Percentiles rank a stretch among this genome's conserved stretches.
phyloP scores from a whole-genome alignment of 1,140 invertebrate species.

The Artemia franciscana region DNA sequence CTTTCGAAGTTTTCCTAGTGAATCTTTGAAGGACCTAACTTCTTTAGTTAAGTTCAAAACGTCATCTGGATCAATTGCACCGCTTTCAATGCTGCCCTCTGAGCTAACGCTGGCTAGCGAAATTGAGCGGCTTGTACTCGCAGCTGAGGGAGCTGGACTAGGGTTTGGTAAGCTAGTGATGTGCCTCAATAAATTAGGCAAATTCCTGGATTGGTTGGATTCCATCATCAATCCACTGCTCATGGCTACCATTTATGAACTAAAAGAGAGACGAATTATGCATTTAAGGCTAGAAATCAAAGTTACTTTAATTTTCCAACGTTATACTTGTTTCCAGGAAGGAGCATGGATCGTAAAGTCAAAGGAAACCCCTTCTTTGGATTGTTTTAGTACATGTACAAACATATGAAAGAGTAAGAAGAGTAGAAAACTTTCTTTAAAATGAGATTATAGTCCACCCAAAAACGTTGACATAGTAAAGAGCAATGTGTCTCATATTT shows the following conservation, averaged over 20 bases:
- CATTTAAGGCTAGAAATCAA: neutral
- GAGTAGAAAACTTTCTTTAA: too few relatives aligned
- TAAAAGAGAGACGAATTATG: neutral
- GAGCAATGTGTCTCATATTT: too few relatives aligned
- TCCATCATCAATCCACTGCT: neutral
- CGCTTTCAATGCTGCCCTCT: slow-evolving; percentile 19
- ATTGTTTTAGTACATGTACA: too few relatives aligned
- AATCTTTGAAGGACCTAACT: slow-evolving; percentile 27
- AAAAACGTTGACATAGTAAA: too few relatives aligned
- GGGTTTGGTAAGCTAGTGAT: neutral
- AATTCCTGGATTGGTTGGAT: neutral
- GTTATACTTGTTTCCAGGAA: too few relatives aligned
- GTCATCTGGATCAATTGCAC: slow-evolving; percentile 25
- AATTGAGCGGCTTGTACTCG: slow-evolving; percentile 13
- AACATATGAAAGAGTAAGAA: too few relatives aligned
- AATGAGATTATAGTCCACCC: too few relatives aligned
- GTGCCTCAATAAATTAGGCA: neutral
- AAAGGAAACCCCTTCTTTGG: too few relatives aligned
- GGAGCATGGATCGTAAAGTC: too few relatives aligned
- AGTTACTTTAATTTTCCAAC: too few relatives aligned
- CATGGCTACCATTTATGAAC: neutral
- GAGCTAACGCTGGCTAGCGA: slow-evolving; percentile 22
- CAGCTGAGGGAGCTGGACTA: neutral
- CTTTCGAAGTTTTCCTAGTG: slow-evolving; percentile 22
- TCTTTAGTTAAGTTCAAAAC: slow-evolving; percentile 27